Percentiles rank a stretch among this genome's conserved stretches.
These are phyloP conservation scores for Heteromurus nitidus DNA, from an alignment of 2,888 invertebrate species.

Conservation along the genomic window DNA sequence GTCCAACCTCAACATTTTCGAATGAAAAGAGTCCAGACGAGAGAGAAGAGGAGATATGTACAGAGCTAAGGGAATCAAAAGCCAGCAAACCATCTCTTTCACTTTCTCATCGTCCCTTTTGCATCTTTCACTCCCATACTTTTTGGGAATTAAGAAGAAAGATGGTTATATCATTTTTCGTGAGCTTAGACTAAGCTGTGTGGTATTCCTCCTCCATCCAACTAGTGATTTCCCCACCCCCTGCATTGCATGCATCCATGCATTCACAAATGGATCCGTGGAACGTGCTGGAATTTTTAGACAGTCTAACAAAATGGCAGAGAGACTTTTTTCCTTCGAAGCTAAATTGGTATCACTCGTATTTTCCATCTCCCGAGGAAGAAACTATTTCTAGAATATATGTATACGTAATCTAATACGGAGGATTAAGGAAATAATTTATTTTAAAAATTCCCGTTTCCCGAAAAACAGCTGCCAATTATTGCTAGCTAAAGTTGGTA, in stretches of 20 bases:
- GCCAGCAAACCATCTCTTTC: conserved; percentile 25
- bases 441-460: not conserved
- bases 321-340: not conserved
- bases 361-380: too few relatives aligned
- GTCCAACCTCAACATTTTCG: conserved; percentile 28
- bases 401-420: conserved; percentile 2
- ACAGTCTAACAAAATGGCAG: not conserved
- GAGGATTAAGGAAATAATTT: conserved; percentile 31
- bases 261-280: not conserved
- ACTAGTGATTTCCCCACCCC: not conserved
- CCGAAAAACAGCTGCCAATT: conserved; percentile 36
- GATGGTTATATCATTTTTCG: conserved; percentile 18
- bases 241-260: conserved; percentile 1
- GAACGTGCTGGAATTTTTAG: not conserved
- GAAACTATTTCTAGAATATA: not conserved
- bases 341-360: too few relatives aligned
- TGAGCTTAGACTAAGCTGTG: not conserved
- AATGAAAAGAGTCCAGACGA: conserved; percentile 36
- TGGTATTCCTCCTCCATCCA: not conserved
- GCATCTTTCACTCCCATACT: not conserved
- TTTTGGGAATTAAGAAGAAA: conserved; percentile 31
- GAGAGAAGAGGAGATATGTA: too few relatives aligned
- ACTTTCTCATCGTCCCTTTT: conserved; percentile 20
- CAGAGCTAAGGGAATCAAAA: conserved; percentile 31
- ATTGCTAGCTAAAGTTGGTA: conserved; percentile 7